These are phyloP conservation scores for Isurus oxyrinchus DNA, from an alignment of 2,113 vertebrate genomes.

Conservation along the genomic window DNA sequence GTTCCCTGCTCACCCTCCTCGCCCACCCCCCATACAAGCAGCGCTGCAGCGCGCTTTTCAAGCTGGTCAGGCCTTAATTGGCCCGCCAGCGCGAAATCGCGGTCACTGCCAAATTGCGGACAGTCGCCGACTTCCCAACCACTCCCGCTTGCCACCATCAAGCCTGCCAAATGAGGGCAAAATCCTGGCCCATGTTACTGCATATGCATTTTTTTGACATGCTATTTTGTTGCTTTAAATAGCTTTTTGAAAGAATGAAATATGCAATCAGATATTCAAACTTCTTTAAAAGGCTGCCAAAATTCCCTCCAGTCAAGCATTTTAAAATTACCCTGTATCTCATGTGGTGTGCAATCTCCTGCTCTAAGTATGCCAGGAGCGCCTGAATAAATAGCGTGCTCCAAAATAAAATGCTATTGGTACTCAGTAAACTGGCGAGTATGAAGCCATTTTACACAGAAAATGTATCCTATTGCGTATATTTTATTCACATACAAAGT, in stretches of 20 bases:
- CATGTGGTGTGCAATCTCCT: not conserved
- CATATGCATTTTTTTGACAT: not conserved
- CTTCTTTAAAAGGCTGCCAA: not conserved
- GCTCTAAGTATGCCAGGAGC: not conserved
- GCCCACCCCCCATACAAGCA: no score
- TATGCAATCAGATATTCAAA: not conserved
- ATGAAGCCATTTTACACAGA: not conserved
- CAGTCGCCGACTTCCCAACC: no score
- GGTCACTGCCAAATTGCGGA: no score
- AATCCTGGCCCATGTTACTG: no score
- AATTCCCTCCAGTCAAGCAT: not conserved
- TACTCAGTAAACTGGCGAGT: not conserved
- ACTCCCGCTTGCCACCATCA: no score
- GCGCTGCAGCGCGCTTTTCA: no score
- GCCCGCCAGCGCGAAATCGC: no score
- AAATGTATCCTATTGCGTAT: not conserved
- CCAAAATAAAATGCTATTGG: not conserved
- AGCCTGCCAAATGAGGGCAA: no score
- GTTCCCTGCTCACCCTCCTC: no score
- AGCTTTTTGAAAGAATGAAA: not conserved
- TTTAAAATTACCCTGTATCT: not conserved
- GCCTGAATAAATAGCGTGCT: not conserved
- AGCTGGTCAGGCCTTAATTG: no score
- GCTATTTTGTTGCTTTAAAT: not conserved
- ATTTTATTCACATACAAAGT: not conserved